Evolutionary conservation across 2,113 vertebrate species (phyloP), one percentile per base, ranked within the genome.

Genomic region (Scortum barcoo): DNA sequence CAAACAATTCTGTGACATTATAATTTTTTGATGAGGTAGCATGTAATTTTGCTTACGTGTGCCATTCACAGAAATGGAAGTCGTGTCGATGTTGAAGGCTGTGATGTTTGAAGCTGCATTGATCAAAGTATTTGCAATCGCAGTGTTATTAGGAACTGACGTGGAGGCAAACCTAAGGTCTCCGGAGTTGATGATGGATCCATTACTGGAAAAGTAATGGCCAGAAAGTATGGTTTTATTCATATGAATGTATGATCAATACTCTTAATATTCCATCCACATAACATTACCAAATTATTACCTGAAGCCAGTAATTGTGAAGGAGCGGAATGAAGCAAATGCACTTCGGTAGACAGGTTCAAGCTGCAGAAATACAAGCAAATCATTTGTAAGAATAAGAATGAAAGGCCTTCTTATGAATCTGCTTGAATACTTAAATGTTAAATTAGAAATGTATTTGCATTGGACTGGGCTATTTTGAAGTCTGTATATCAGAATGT

Each of bases 261-360:
- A 16, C n/a, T 58, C 4, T 65, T n/a, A 3, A 63, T 5, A 60
- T 79, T 24, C 11, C 38, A 12, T 69, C 11, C 58, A 10, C 1
- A 24, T 9, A 33, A 40, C 11, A 58, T 42, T 4, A 66, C 33
- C 3, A 65, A 54, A 14, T 17, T n/a, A 42, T 76, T 82, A 92
- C 90, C 86, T 90, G 75, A 87, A 89, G 17, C 48, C 66, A 28
- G 17, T 1, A 70, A 89, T 73, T 0, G 9, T 26, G 8, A 87
- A 19, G 16, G 6, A 44, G 26, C 24, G 26, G 44, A 89, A 90
- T n/a, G 84, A 71, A 11, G 68, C 0, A 28, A 86, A 81, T n/a
- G 0, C 28, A 11, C 0, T 0, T 51, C 3, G 2, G 65, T 36
- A 92, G 53, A 56, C 17, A 24, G 84, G 86, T 28, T 54, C 11